Conservation (phyloP, 2,113 vertebrate species). For the Clarias magur region DNA sequence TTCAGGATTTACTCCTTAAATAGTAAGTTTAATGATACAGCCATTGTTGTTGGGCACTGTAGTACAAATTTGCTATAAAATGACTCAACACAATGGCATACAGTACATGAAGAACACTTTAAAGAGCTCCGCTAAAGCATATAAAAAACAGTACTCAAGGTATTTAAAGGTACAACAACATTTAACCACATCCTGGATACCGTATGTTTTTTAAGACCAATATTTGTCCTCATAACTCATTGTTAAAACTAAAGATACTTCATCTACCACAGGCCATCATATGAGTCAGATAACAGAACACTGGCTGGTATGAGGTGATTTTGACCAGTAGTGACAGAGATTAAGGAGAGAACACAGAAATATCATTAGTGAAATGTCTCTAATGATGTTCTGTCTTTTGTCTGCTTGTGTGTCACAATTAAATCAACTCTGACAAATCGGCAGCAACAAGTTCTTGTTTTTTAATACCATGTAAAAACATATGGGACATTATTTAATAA, state of each 20-base stretch:
- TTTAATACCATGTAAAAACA: background rate
- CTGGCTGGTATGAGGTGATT: background rate
- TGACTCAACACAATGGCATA: background rate
- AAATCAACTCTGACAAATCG: background rate
- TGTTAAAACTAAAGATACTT: background rate
- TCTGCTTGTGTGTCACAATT: background rate
- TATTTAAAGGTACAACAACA: background rate
- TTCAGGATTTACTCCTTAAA: background rate
- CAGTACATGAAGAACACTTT: no score
- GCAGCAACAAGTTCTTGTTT: background rate
- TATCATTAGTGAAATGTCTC: background rate
- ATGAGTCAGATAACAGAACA: background rate
- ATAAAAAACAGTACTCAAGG: background rate
- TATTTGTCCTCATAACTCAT: background rate
- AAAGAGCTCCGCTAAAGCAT: background rate
- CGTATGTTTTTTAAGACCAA: background rate
- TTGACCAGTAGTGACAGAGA: no score
- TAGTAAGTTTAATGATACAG: slow-evolving; percentile 5
- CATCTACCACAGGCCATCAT: background rate
- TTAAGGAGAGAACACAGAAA: background rate
- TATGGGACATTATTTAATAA: background rate
- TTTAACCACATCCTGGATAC: background rate
- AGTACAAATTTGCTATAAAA: background rate
- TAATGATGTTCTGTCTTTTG: background rate
- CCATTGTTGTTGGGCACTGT: background rate